A percentile compares a stretch with the other conserved stretches of the same genome.
phyloP scores from a whole-genome alignment of 2,113 vertebrate species.

The Poecilia latipinna region DNA sequence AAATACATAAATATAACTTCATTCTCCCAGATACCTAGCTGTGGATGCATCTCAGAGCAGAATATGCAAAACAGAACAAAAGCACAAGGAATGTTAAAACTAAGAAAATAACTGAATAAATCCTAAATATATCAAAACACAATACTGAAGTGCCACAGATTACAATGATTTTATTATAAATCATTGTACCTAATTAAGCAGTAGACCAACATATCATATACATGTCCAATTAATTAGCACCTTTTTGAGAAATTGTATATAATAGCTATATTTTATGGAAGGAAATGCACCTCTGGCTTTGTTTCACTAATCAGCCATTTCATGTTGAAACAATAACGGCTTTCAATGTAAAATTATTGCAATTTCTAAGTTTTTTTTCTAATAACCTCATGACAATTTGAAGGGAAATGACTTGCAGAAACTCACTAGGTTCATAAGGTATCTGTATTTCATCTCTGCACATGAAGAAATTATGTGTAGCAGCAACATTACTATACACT shows the following conservation, averaged over 20 bases:
- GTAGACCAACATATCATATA: too few relatives aligned
- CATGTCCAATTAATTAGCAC: too few relatives aligned
- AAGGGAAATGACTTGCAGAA: constrained; percentile 43
- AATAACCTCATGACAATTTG: constrained; percentile 52
- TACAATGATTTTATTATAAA: not conserved
- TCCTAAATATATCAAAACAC: not conserved
- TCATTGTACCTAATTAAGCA: not conserved
- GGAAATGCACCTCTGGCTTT: not conserved
- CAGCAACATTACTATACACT: constrained; percentile 27
- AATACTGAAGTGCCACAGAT: not conserved
- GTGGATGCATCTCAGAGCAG: not conserved
- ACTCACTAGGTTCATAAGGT: constrained; percentile 40
- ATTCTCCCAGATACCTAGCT: too few relatives aligned
- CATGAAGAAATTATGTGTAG: constrained; percentile 33
- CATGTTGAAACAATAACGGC: constrained; percentile 35
- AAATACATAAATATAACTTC: too few relatives aligned
- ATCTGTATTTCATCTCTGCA: constrained; percentile 32
- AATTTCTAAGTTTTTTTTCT: constrained; percentile 47
- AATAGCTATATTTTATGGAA: too few relatives aligned
- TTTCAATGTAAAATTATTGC: constrained; percentile 30
- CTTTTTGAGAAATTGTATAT: too few relatives aligned
- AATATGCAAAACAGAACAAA: not conserved
- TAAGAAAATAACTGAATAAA: not conserved
- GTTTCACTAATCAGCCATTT: constrained; percentile 36
- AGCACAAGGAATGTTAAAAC: not conserved